A percentile compares a stretch with the other conserved stretches of the same genome.
These are phyloP conservation scores for Sphaerophoria rueppellii DNA, from an alignment of 2,888 invertebrate genomes.

Conservation along the genomic window DNA sequence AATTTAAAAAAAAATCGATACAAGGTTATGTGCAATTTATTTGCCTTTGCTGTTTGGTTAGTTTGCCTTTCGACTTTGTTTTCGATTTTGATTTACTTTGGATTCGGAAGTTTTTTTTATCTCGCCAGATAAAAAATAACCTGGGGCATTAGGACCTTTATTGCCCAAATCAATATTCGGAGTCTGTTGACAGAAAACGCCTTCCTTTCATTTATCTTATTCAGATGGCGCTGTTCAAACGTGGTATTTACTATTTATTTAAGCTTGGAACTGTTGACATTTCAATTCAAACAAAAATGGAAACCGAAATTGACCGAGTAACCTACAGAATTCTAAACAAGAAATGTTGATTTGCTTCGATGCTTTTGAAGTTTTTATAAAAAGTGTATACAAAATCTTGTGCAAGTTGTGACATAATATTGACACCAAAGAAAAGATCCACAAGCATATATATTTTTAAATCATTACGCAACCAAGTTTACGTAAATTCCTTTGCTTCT, in stretches of 20 bases:
- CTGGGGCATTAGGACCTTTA: slow-evolving; percentile 41
- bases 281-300: slow-evolving; percentile 39
- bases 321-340: slow-evolving; percentile 52
- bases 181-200: slow-evolving; percentile 21
- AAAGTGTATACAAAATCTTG: no score
- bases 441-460: no score
- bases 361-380: no score
- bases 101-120: background rate
- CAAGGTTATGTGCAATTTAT: background rate
- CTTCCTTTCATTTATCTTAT: slow-evolving; percentile 14
- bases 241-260: slow-evolving; percentile 28
- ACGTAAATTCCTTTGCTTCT: no score
- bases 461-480: no score
- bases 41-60: background rate
- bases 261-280: slow-evolving; percentile 40
- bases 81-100: background rate
- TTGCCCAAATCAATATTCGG: slow-evolving; percentile 21
- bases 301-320: slow-evolving; percentile 36
- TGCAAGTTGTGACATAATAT: no score
- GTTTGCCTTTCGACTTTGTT: background rate
- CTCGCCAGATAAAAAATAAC: slow-evolving; percentile 17
- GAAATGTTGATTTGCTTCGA: background rate
- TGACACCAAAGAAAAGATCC: no score
- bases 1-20: background rate
- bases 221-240: slow-evolving; percentile 12